Percentiles rank a stretch among this genome's conserved stretches.
Conservation (phyloP, 2,888 invertebrate species). For the Cremastobaeus sp. region DNA sequence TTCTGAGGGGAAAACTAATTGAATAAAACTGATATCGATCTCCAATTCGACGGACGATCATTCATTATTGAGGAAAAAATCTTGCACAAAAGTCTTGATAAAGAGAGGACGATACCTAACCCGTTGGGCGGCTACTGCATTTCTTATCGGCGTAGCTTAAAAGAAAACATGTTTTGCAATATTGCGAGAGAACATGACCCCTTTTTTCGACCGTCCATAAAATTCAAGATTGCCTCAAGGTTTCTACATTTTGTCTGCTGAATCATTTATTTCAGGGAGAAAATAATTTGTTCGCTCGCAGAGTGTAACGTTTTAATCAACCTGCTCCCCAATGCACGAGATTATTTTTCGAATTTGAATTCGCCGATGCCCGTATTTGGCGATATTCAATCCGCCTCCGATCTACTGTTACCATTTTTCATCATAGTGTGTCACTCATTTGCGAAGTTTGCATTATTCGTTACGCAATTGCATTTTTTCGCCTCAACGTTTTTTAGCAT, state of each 20-base stretch:
- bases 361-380: conserved; percentile 27
- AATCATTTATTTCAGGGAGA: conserved; percentile 27
- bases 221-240: conserved; percentile 54
- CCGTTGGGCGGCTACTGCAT: conserved; percentile 19
- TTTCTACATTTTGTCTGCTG: conserved; percentile 32
- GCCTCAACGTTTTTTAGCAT: too few relatives aligned
- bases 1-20: too few relatives aligned
- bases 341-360: conserved; percentile 30
- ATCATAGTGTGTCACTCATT: too few relatives aligned
- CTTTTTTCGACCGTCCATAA: conserved; percentile 56
- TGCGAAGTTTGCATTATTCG: too few relatives aligned
- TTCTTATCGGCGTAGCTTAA: conserved; percentile 41
- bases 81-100: not conserved
- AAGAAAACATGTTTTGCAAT: conserved; percentile 59
- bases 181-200: conserved; percentile 55
- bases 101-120: conserved; percentile 1
- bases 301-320: conserved; percentile 39
- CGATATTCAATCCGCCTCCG: conserved; percentile 6
- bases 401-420: too few relatives aligned
- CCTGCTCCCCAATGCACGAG: not conserved
- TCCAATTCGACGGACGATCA: too few relatives aligned
- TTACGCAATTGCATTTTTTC: too few relatives aligned
- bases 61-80: too few relatives aligned
- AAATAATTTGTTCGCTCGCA: conserved; percentile 18
- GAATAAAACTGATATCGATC: too few relatives aligned